Evolutionary conservation across 2,113 vertebrate species (phyloP).

Genomic region (Cochlearius cochlearius): DNA sequence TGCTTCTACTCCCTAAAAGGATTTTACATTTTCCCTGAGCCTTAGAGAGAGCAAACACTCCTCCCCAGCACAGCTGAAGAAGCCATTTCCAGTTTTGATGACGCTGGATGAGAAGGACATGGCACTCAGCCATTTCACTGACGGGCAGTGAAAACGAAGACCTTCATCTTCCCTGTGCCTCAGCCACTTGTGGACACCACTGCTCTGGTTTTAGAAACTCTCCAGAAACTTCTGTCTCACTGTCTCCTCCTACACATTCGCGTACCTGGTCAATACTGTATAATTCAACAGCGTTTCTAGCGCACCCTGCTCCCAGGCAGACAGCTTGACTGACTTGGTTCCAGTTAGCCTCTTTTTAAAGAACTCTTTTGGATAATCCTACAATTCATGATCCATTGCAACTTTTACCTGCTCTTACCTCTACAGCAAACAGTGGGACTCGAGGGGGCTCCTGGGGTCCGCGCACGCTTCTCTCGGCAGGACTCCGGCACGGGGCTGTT

Average conservation of each 20-base stretch:
- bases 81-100: neutral
- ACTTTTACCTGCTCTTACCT: neutral
- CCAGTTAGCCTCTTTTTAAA: neutral
- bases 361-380: neutral
- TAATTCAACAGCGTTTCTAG: neutral
- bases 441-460: neutral
- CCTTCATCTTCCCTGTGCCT: neutral
- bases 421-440: neutral
- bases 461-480: neutral
- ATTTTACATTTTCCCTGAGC: neutral
- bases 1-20: neutral
- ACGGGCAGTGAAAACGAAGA: neutral
- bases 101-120: neutral
- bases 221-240: neutral
- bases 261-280: accelerated
- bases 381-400: neutral
- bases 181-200: neutral
- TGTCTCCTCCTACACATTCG: neutral
- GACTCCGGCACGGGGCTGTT: accelerated
- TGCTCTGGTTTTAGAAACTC: neutral
- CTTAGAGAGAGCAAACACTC: neutral
- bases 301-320: neutral
- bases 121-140: neutral
- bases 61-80: neutral
- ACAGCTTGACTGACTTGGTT: neutral